Evolutionary conservation across 2,888 invertebrate genomes (phyloP).

Genomic region (Ischnura elegans): DNA sequence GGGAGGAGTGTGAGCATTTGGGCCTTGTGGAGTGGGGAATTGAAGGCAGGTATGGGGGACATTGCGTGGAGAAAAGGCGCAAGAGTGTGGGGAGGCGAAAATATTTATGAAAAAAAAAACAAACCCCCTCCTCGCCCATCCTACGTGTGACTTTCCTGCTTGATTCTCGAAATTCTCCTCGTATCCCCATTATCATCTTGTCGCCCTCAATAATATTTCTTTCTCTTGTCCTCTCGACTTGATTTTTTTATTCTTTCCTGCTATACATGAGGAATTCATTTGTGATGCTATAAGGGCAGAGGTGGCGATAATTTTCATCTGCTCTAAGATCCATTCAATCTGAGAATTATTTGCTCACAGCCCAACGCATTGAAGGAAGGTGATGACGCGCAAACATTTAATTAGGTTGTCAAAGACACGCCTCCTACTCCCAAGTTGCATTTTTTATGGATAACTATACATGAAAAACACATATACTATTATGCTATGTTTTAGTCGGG

Average conservation of each 20-base stretch:
- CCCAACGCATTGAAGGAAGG: neutral
- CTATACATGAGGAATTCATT: neutral
- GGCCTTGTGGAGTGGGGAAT: no score
- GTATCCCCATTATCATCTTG: neutral
- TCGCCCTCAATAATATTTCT: constrained; percentile 8
- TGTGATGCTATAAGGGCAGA: neutral
- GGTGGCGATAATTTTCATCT: neutral
- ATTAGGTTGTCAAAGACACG: neutral
- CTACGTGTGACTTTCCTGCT: constrained; percentile 43
- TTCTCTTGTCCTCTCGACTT: neutral
- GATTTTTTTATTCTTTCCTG: neutral
- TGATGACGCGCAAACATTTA: neutral
- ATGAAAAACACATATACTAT: no score
- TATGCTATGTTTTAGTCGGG: no score
- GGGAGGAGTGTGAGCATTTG: constrained; percentile 27
- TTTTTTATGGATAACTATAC: no score
- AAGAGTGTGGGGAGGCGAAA: no score
- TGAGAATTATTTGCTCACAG: neutral
- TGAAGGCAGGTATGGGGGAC: neutral
- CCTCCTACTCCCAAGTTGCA: neutral
- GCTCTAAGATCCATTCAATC: neutral
- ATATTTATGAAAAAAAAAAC: no score
- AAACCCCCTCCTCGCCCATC: neutral
- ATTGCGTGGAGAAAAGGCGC: neutral
- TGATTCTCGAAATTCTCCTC: neutral